Evolutionary conservation across 2,888 invertebrate genomes (phyloP), one percentile per base, ranked within the genome.

Genomic region (Leptinotarsa rubiginosa): DNA sequence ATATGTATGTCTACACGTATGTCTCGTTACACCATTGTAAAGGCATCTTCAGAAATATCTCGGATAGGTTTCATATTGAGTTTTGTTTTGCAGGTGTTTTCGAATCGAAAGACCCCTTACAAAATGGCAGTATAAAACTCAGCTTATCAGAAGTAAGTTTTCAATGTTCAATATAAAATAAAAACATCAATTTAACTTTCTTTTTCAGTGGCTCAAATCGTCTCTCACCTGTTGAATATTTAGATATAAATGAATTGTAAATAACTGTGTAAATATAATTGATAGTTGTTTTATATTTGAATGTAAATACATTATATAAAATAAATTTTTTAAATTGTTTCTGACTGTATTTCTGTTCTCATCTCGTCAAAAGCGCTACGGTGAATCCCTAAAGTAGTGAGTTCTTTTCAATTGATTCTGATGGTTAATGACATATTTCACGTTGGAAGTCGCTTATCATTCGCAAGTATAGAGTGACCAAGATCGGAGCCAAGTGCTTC

Each of bases 101-200:
- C 86, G 94, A 95, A 87, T 90, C 92, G 75, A 95, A 94, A 86
- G 95, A 95, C 87, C 93, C 94, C 49, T 89, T 94, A 73, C 93
- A 95, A 86, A 94, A 94, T 85, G 95, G 95, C 82, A 92, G 91
- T 78, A 91, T 96, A 77, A 96, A 95, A 89, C 89, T 96, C 81
- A 94, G 91, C 86, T 90, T 97, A 85, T 90, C 94, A 69, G 96
- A 96, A 90, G 94, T 94, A 90, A 88, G 88, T 86, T 76, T 64
- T 18, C 5, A 18, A 18, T 50, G 41, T 41, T 41, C 10, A 41
- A 41, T 10, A 5, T 10, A 12, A 41, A 10, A 41, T 41, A 0
- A 13, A 47, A 52, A 31, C 13, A 47, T 2, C 3, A 50, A 65
- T 54, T 69, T 12, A 41, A 13, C 25, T n/a, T 68, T 87, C 86